A percentile compares a stretch with the other conserved stretches of the same genome.
phyloP scores from a whole-genome alignment of 2,797 vertebrate genomes.

The Myotis pilosus region DNA sequence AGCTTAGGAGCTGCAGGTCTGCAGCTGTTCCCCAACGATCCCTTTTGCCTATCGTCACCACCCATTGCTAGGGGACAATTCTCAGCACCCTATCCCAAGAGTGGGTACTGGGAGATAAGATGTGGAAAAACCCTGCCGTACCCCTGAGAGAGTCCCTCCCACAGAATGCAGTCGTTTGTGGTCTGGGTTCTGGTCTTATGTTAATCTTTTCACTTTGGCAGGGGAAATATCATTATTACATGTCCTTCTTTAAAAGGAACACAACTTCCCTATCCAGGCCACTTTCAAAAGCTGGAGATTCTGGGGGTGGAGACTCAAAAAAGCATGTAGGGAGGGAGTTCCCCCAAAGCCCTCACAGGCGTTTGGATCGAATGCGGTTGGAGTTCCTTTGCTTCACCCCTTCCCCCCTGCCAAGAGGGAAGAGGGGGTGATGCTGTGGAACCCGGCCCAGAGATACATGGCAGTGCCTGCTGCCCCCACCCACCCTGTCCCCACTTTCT shows the following conservation, averaged over 20 bases:
- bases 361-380: slow-evolving; percentile 77
- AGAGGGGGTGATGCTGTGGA: slow-evolving; percentile 65
- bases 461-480: slow-evolving; percentile 58
- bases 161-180: neutral
- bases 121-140: neutral
- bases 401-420: slow-evolving; percentile 48
- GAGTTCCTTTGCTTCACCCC: slow-evolving; percentile 82
- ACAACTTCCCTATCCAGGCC: neutral
- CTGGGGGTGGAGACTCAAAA: slow-evolving; percentile 18
- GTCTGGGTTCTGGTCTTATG: neutral
- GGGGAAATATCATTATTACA: neutral
- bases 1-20: slow-evolving; percentile 72
- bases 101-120: neutral
- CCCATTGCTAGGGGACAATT: neutral
- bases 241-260: slow-evolving; percentile 35
- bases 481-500: slow-evolving; percentile 70
- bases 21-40: neutral
- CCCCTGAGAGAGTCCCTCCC: slow-evolving; percentile 10
- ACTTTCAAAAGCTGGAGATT: slow-evolving; percentile 33
- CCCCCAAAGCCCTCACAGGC: slow-evolving; percentile 10
- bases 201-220: neutral
- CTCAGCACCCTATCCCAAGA: slow-evolving; percentile 6
- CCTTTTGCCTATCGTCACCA: slow-evolving; percentile 28
- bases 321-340: neutral
- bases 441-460: slow-evolving; percentile 43